These are phyloP conservation scores for Hippasteria phrygiana DNA, from an alignment of 53 echinoderm and acorn worm genomes.

Conservation along the genomic window DNA sequence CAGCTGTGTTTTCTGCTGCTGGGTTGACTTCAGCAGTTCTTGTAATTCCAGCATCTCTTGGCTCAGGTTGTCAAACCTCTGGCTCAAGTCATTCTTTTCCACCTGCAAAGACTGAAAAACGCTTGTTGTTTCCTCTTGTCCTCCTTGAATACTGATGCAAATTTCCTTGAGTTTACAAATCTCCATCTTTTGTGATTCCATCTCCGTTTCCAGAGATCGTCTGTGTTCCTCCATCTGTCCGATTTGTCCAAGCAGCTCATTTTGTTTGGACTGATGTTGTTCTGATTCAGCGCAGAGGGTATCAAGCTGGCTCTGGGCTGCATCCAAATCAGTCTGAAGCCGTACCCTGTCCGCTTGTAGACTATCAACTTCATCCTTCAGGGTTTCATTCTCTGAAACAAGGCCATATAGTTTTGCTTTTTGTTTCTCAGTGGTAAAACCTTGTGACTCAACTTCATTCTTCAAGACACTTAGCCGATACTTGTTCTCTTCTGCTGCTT, in stretches of 20 bases:
- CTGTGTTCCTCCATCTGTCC: slow-evolving; percentile 19
- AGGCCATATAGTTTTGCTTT: neutral
- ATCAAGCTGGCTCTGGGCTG: slow-evolving; percentile 14
- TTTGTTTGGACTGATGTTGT: slow-evolving; percentile 5
- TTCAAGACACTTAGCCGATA: slow-evolving; percentile 27
- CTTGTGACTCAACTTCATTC: slow-evolving; percentile 13
- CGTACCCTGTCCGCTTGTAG: neutral
- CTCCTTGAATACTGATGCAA: slow-evolving; percentile 28
- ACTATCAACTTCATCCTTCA: neutral
- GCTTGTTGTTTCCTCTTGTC: slow-evolving; percentile 19
- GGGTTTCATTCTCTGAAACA: slow-evolving; percentile 12
- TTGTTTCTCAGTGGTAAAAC: slow-evolving; percentile 40
- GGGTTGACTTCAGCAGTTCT: slow-evolving; percentile 19
- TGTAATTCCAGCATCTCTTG: slow-evolving; percentile 44
- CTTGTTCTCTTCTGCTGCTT: slow-evolving; percentile 2
- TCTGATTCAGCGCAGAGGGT: neutral
- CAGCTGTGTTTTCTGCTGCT: slow-evolving; percentile 32
- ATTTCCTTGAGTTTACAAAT: neutral
- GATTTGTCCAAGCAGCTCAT: slow-evolving; percentile 22
- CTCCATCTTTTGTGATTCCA: slow-evolving; percentile 5
- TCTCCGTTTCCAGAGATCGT: slow-evolving; percentile 2
- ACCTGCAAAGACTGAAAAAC: slow-evolving; percentile 25
- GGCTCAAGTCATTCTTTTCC: slow-evolving; percentile 20
- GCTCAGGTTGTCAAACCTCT: slow-evolving; percentile 13
- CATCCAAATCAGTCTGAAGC: slow-evolving; percentile 24